Percentiles rank a stretch among this genome's conserved stretches.
These are phyloP conservation scores for Cygnus atratus DNA, from an alignment of 2,113 vertebrate genomes.

Conservation along the genomic window DNA sequence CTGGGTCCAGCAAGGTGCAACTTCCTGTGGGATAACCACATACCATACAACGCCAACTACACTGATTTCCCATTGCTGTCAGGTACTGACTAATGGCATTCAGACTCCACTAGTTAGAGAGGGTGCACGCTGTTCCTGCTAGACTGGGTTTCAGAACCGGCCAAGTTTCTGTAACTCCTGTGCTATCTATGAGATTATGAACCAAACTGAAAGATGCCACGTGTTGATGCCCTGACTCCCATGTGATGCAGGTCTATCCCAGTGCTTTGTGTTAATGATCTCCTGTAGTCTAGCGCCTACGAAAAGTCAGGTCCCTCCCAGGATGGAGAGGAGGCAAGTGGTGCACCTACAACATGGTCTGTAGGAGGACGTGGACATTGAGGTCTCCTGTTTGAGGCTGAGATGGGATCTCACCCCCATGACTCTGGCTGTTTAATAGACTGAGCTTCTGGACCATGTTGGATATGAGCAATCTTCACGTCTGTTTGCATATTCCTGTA, in stretches of 20 bases:
- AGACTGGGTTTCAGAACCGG: not conserved
- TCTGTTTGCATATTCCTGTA: not conserved
- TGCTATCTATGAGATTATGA: not conserved
- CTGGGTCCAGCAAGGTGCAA: not conserved
- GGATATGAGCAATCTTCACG: not conserved
- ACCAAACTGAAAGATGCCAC: not conserved
- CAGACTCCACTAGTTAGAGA: not conserved
- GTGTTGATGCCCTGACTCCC: not conserved
- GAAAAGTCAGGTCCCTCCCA: not conserved
- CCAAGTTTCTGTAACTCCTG: not conserved
- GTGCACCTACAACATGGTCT: not conserved
- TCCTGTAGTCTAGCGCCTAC: accelerated
- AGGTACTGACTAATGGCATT: not conserved
- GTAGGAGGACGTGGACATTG: not conserved
- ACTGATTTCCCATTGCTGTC: not conserved
- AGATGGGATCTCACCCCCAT: not conserved
- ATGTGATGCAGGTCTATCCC: not conserved
- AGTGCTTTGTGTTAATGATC: not conserved
- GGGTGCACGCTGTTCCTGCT: not conserved
- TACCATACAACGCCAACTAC: not conserved
- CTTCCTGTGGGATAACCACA: not conserved
- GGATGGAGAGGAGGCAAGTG: not conserved
- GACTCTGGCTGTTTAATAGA: not conserved
- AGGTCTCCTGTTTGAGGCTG: not conserved
- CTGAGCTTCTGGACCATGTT: not conserved